Conservation (phyloP, 2,797 vertebrate genomes). For the Channa striata region DNA sequence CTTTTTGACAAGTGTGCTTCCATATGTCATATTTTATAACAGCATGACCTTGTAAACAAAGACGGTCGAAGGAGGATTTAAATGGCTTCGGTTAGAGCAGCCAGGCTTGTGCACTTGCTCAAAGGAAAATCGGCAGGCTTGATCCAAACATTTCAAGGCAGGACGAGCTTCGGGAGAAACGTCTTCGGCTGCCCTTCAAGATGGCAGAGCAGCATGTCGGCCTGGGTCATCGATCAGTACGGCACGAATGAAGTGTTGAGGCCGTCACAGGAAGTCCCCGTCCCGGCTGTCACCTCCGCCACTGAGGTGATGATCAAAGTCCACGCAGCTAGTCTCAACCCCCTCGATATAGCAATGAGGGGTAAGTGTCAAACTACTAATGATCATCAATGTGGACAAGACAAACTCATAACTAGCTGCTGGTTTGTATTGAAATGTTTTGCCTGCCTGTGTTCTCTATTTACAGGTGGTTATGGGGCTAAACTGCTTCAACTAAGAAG, state of each 20-base stretch:
- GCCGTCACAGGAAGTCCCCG: constrained; percentile 81
- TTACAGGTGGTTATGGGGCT: constrained; percentile 91
- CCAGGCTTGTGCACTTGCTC: constrained; percentile 49
- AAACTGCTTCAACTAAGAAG: constrained; percentile 87
- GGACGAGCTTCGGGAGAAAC: constrained; percentile 51
- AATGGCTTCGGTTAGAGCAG: constrained; percentile 15
- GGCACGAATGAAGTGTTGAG: constrained; percentile 88
- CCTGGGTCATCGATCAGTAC: constrained; percentile 92
- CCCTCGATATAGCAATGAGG: constrained; percentile 93
- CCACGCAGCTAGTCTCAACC: constrained; percentile 91
- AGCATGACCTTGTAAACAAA: constrained; percentile 33
- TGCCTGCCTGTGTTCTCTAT: constrained; percentile 5
- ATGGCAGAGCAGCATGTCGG: constrained; percentile 84
- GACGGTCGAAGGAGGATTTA: neutral
- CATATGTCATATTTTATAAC: constrained; percentile 8
- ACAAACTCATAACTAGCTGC: neutral
- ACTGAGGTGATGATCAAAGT: constrained; percentile 92
- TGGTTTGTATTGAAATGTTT: neutral
- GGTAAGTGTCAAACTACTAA: constrained; percentile 82
- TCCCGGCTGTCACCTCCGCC: constrained; percentile 84
- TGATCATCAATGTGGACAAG: neutral
- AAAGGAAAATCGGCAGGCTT: constrained; percentile 29
- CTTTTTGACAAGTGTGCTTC: neutral
- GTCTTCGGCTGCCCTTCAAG: constrained; percentile 74
- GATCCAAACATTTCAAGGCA: constrained; percentile 44